Evolutionary conservation across 2,113 vertebrate genomes (phyloP).

Genomic region (Dinomys branickii): DNA sequence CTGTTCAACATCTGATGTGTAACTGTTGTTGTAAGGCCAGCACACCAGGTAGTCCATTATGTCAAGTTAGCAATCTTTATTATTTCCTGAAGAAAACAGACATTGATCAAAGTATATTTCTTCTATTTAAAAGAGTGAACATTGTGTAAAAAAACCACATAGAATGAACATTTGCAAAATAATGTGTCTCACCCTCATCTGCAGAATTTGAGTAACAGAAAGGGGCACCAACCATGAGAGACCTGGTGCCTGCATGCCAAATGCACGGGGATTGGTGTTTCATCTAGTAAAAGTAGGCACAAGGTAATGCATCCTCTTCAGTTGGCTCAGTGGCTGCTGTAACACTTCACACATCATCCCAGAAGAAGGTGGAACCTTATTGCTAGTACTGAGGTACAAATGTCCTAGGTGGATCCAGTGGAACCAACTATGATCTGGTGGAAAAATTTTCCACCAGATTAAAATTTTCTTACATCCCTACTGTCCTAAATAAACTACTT

Average conservation of each 20-base stretch:
- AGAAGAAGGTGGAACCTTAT: no score
- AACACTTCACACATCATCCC: neutral
- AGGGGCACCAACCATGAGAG: neutral
- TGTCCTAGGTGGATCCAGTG: neutral
- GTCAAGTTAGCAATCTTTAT: neutral
- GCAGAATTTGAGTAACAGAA: neutral
- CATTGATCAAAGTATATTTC: neutral
- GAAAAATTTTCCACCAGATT: slow-evolving; percentile 29
- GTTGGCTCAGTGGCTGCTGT: neutral
- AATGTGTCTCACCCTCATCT: neutral
- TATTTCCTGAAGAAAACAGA: neutral
- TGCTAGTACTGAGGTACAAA: neutral
- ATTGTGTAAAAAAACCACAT: neutral
- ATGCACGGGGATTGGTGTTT: neutral
- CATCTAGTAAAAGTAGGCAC: neutral
- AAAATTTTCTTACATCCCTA: neutral
- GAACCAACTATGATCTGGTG: neutral
- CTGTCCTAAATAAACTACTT: neutral
- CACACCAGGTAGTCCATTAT: neutral
- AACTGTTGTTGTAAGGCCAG: slow-evolving; percentile 31
- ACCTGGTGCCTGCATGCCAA: neutral
- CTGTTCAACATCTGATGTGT: neutral
- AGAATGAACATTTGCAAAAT: neutral
- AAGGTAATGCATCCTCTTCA: neutral
- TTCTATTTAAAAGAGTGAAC: neutral